Conservation (phyloP, 1,140 invertebrate species). For the Octopus bimaculoides region DNA sequence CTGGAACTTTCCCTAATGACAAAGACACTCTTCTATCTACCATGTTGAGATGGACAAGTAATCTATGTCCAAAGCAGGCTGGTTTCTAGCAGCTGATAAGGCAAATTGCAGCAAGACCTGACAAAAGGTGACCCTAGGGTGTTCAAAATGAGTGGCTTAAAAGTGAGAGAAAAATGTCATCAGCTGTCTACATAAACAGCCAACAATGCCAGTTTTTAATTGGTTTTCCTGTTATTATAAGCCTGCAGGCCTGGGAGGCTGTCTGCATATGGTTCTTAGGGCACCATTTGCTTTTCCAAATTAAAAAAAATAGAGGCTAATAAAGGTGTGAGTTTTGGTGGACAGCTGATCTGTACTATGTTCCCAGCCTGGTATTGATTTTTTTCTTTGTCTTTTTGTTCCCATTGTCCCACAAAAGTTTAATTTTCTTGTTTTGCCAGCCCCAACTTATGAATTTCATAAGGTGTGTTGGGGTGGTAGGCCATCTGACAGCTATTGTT, state of each 20-base stretch:
- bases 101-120: slow-evolving; percentile 7
- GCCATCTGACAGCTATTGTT: slow-evolving; percentile 25
- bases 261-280: slow-evolving; percentile 32
- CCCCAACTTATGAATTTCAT: slow-evolving; percentile 37
- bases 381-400: slow-evolving; percentile 47
- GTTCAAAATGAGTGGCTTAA: slow-evolving; percentile 26
- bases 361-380: slow-evolving; percentile 39
- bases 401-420: slow-evolving; percentile 42
- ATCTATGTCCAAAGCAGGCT: slow-evolving; percentile 11
- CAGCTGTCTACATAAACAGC: slow-evolving; percentile 37
- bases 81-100: slow-evolving; percentile 15
- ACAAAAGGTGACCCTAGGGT: slow-evolving; percentile 24
- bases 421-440: slow-evolving; percentile 40
- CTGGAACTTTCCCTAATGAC: slow-evolving; percentile 15
- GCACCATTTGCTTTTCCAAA: slow-evolving; percentile 31
- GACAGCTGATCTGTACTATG: slow-evolving; percentile 41
- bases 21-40: slow-evolving; percentile 12
- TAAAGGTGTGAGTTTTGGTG: slow-evolving; percentile 33
- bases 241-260: slow-evolving; percentile 26
- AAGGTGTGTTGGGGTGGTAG: slow-evolving; percentile 20
- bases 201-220: slow-evolving; percentile 43
- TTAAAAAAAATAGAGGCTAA: slow-evolving; percentile 25
- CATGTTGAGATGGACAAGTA: slow-evolving; percentile 15
- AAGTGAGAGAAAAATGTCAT: slow-evolving; percentile 32
- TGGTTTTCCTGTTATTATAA: slow-evolving; percentile 33